A percentile compares a stretch with the other conserved stretches of the same genome.
Conservation (phyloP, 2,113 vertebrate genomes). For the Hucho hucho region DNA sequence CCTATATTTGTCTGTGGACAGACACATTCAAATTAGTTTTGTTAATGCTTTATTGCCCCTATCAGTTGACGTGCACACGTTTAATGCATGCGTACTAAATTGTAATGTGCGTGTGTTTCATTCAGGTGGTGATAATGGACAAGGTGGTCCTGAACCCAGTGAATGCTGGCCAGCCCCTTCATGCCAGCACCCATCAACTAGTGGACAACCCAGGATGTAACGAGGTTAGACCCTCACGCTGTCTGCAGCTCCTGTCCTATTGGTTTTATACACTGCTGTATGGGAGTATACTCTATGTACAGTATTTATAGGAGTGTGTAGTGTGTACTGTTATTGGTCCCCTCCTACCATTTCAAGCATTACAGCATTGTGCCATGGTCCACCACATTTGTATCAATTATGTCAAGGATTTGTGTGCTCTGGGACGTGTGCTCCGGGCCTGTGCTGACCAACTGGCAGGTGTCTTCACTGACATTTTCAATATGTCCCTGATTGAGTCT, state of each 20-base stretch:
- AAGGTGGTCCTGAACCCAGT: conserved; percentile 98
- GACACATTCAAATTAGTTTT: not conserved
- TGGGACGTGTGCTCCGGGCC: no score
- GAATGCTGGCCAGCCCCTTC: conserved; percentile 95
- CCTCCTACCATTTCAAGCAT: conserved; percentile 21
- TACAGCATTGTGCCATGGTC: conserved; percentile 11
- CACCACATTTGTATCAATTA: conserved; percentile 3
- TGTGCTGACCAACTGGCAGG: no score
- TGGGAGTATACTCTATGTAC: conserved; percentile 2
- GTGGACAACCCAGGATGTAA: conserved; percentile 97
- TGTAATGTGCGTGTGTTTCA: conserved; percentile 7
- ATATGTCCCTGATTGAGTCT: no score
- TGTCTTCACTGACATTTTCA: no score
- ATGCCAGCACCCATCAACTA: conserved; percentile 94
- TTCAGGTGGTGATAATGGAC: conserved; percentile 96
- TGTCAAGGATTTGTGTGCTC: no score
- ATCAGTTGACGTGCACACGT: no score
- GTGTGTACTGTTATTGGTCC: conserved; percentile 9
- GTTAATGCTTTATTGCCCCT: no score
- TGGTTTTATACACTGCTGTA: conserved; percentile 10
- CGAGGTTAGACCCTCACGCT: conserved; percentile 76
- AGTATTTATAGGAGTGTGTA: not conserved
- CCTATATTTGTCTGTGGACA: not conserved
- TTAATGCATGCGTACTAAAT: no score
- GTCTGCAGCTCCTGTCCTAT: not conserved